Percentiles rank a stretch among this genome's conserved stretches.
phyloP scores from a whole-genome alignment of 2,113 vertebrate genomes.

The Vanacampus margaritifer region DNA sequence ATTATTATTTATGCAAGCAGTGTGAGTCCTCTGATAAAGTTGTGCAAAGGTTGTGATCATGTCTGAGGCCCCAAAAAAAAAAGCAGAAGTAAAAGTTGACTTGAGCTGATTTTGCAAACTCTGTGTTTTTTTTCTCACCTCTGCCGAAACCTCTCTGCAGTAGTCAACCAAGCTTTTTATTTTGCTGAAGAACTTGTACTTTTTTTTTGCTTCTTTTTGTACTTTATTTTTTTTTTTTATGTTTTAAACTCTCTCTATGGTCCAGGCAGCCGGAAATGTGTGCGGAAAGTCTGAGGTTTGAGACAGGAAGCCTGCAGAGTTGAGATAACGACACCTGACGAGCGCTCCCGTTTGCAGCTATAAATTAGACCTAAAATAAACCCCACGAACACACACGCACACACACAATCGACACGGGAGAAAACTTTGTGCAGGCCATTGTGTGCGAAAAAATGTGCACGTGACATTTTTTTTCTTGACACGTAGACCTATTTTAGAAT shows the following conservation, averaged over 20 bases:
- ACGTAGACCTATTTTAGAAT: not conserved
- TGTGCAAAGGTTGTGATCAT: slow-evolving; percentile 34
- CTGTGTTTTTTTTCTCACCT: slow-evolving; percentile 14
- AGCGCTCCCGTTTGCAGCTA: slow-evolving; percentile 62
- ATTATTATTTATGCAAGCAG: not conserved
- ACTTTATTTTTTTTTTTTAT: slow-evolving; percentile 31
- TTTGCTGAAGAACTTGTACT: not conserved
- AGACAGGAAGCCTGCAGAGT: slow-evolving; percentile 75
- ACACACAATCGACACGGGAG: slow-evolving; percentile 36
- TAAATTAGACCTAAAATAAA: slow-evolving; percentile 77
- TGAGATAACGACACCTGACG: slow-evolving; percentile 82
- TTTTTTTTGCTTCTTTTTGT: slow-evolving; percentile 12
- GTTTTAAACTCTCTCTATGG: slow-evolving; percentile 33
- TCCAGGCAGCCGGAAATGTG: slow-evolving; percentile 69
- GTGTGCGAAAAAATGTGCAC: not conserved
- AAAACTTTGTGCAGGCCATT: slow-evolving; percentile 17
- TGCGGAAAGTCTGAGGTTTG: slow-evolving; percentile 78
- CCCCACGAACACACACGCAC: slow-evolving; percentile 13
- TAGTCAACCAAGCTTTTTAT: not conserved
- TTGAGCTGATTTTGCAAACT: slow-evolving; percentile 74
- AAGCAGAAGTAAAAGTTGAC: slow-evolving; percentile 74
- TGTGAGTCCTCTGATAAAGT: slow-evolving; percentile 7
- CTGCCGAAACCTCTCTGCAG: slow-evolving; percentile 13
- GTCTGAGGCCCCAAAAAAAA: slow-evolving; percentile 61
- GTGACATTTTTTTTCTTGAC: not conserved